A percentile compares a stretch with the other conserved stretches of the same genome.
Evolutionary conservation across 2,888 invertebrate species (phyloP).

Genomic region (Hylaea fasciaria): DNA sequence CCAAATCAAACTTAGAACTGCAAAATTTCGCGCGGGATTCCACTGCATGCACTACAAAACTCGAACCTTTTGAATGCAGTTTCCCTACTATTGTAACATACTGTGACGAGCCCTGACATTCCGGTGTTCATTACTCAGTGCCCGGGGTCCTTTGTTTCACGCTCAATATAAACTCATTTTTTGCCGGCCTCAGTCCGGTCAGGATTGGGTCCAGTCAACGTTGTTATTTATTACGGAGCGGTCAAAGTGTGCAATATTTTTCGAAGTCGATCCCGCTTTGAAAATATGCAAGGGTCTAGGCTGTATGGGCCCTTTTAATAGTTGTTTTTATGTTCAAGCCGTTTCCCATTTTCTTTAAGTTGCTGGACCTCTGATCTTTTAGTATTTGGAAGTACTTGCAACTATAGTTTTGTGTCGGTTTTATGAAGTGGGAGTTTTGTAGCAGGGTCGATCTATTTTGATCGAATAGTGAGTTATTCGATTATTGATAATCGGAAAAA

Average conservation of each 20-base stretch:
- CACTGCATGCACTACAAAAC: no score
- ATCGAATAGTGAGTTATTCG: no score
- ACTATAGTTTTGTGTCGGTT: no score
- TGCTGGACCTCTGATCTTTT: no score
- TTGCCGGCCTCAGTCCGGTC: slow-evolving; percentile 31
- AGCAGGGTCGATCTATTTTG: no score
- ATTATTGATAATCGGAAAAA: no score
- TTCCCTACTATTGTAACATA: neutral
- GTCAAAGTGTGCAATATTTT: slow-evolving; percentile 37
- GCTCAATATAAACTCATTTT: slow-evolving; percentile 47
- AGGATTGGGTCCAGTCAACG: slow-evolving; percentile 42
- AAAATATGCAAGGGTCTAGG: slow-evolving; percentile 22
- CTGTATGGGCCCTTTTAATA: slow-evolving; percentile 17
- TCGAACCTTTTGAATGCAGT: no score
- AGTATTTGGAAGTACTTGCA: no score
- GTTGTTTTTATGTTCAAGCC: neutral
- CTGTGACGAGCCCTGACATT: slow-evolving; percentile 23
- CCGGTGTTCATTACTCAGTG: slow-evolving; percentile 41
- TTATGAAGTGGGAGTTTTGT: no score
- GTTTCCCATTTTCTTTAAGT: no score
- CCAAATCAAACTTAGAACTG: no score
- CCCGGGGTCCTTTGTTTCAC: slow-evolving; percentile 42
- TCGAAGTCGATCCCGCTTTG: slow-evolving; percentile 16
- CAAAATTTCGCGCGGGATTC: no score
- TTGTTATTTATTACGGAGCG: slow-evolving; percentile 42